phyloP scores from a whole-genome alignment of 2,888 invertebrate genomes.

The Pammene fasciana region DNA sequence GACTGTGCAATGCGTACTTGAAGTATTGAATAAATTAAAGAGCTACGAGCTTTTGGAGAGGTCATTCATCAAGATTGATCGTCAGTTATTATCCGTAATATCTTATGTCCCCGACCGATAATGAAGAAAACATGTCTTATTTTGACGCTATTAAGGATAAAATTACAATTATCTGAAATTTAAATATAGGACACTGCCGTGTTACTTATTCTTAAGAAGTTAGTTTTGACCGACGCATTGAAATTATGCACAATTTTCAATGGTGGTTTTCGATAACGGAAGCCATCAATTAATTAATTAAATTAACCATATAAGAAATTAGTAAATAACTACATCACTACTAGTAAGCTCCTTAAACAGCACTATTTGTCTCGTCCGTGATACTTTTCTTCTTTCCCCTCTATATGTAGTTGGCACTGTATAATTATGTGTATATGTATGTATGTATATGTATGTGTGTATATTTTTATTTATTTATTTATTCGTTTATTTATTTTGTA shows the following conservation, averaged over 20 bases:
- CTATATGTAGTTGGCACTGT: too few species aligned
- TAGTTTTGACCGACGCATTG: background rate
- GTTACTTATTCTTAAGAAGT: background rate
- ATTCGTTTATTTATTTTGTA: too few species aligned
- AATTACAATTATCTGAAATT: background rate
- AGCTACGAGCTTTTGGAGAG: conserved; percentile 57
- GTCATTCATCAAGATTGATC: conserved; percentile 39
- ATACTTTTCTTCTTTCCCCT: too few species aligned
- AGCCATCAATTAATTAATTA: background rate
- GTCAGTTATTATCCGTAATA: conserved; percentile 16
- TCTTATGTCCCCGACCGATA: background rate
- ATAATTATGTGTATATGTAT: too few species aligned
- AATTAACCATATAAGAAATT: background rate
- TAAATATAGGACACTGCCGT: background rate
- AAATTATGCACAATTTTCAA: conserved; percentile 2
- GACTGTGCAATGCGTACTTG: conserved; percentile 64
- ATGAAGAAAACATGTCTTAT: conserved; percentile 2
- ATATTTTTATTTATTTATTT: too few species aligned
- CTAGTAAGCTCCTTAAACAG: too few species aligned
- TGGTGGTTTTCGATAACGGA: conserved; percentile 3
- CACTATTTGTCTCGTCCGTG: too few species aligned
- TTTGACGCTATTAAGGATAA: background rate
- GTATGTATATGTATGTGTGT: too few species aligned
- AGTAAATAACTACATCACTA: too few species aligned
- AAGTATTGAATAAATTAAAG: conserved; percentile 54